phyloP scores from a whole-genome alignment of 1,140 invertebrate genomes.

The Diabrotica undecimpunctata region DNA sequence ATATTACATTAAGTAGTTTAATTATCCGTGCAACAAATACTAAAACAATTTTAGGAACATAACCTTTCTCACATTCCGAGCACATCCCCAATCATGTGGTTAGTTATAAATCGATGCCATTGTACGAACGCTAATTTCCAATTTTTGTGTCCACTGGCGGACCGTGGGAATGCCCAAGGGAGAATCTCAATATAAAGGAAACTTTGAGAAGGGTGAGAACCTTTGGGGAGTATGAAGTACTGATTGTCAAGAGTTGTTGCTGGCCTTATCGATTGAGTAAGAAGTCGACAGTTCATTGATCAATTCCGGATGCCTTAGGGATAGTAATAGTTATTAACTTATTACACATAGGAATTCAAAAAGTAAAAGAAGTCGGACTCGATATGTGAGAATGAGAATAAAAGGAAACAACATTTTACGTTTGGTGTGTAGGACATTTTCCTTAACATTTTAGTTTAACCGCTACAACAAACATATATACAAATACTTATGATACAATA shows the following conservation, averaged over 20 bases:
- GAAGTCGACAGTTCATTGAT: constrained; percentile 2
- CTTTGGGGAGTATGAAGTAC: background rate
- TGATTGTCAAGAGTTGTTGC: constrained; percentile 2
- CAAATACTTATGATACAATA: too few relatives aligned
- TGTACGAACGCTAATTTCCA: background rate
- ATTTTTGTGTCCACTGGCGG: background rate
- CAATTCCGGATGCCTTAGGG: background rate
- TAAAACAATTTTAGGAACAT: too few relatives aligned
- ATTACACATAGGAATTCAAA: background rate
- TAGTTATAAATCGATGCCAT: background rate
- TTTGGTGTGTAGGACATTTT: too few relatives aligned
- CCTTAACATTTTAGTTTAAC: too few relatives aligned
- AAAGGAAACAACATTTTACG: too few relatives aligned
- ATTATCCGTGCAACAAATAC: too few relatives aligned
- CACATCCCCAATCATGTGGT: background rate
- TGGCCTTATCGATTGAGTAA: background rate
- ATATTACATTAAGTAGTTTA: too few relatives aligned
- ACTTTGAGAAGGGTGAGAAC: background rate
- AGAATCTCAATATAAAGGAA: constrained; percentile 3
- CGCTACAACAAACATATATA: too few relatives aligned
- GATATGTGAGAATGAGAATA: background rate
- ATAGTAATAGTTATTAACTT: background rate
- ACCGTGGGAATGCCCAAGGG: background rate
- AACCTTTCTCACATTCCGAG: too few relatives aligned
- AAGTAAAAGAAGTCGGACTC: background rate